Percentiles rank a stretch among this genome's conserved stretches.
phyloP scores from a whole-genome alignment of 2,113 vertebrate species.

The Grantiella picta region DNA sequence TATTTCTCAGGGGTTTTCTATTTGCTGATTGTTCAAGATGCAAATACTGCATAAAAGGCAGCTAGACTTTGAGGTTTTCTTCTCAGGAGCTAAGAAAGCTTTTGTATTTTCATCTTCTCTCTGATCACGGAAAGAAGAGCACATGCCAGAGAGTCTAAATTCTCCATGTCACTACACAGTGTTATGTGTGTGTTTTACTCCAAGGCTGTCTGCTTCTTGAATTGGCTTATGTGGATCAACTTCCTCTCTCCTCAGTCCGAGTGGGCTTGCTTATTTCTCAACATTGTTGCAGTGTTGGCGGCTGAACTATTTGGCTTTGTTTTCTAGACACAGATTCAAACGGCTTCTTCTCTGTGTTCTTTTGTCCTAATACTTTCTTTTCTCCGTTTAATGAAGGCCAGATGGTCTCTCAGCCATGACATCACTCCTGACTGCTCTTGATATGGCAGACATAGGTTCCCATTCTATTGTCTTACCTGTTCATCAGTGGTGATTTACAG shows the following conservation, averaged over 20 bases:
- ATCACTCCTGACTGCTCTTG: not conserved
- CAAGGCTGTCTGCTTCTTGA: not conserved
- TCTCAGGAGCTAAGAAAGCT: not conserved
- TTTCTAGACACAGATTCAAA: not conserved
- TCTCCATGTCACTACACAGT: not conserved
- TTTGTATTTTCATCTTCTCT: not conserved
- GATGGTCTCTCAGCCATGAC: not conserved
- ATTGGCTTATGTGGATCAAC: not conserved
- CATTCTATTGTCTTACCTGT: not conserved
- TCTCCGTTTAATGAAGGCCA: not conserved
- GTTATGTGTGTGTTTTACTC: not conserved
- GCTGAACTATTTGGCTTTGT: not conserved
- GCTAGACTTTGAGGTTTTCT: not conserved
- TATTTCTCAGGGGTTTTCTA: not conserved
- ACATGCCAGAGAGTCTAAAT: not conserved
- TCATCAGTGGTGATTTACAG: not conserved
- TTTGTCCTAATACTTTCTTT: not conserved
- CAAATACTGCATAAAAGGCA: not conserved
- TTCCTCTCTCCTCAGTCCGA: not conserved
- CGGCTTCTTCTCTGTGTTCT: not conserved
- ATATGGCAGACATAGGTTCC: not conserved
- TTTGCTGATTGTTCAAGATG: not conserved
- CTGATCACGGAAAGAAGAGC: not conserved
- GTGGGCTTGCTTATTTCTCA: not conserved
- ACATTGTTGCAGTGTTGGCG: not conserved